Base-by-base conservation (phyloP, 2,888 invertebrate genomes). In the Panopea generosa region DNA sequence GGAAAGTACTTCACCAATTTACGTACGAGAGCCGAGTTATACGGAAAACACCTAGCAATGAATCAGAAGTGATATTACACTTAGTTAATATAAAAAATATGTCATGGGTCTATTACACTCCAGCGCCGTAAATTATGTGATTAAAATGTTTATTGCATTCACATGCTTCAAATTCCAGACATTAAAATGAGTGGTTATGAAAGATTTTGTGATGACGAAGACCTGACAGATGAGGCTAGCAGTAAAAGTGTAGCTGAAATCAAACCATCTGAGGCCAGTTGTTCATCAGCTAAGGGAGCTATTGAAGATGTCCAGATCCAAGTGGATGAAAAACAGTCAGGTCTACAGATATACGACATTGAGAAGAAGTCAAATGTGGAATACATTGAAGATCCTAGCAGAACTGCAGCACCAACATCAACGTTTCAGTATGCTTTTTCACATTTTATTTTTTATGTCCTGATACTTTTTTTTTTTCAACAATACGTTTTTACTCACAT, bases 311-410 rank as follows among this genome's bases (percentile, higher is more conserved):
- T 70, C 7, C 77, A 81, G 50, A 78, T 86, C 7, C 61, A 77
- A 53, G 70, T 81, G 3, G 76, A 80, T 14, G 69, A 73, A 2
- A 57, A 40, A n/a, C 66, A 59, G 9, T 63, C 80, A 1, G 59
- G 47, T 3, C 70, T 86, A 7, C 79, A 69, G 16, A 77, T 87
- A 29, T 84, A 77, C 69, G 71, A 78, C 24, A 71, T 56, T 20
- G 76, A 85, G 20, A 67, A 53, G 14, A 79, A 77, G 40, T 47
- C 72, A 29, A 61, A 74, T 18, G n/a, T 80, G 18, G 78, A 84
- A 3, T 86, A 85, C 60, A 79, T 86, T 40, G 85, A 86, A 11
- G 88, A 88, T 72, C 88, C 88, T 14, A 72, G 72, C 57, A 4
- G 11, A 33, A 68, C 56, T 49, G 71, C 68, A 18, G 14, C 59